A percentile compares a stretch with the other conserved stretches of the same genome.
Evolutionary conservation across 2,797 vertebrate species (phyloP).

Genomic region (Anguilla anguilla): DNA sequence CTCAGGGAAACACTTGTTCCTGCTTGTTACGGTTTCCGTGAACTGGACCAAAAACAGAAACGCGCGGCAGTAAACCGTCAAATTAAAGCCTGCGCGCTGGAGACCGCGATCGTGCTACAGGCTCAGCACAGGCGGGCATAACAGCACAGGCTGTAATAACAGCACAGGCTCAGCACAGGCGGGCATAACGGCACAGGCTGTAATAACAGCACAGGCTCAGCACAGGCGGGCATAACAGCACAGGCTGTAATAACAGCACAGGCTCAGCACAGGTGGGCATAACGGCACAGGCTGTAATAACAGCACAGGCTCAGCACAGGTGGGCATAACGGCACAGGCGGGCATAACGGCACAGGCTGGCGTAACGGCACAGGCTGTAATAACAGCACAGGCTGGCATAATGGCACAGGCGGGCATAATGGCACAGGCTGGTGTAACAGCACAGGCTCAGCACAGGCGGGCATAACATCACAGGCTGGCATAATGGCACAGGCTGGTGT

Average conservation of each 20-base stretch:
- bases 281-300: no score
- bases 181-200: background rate
- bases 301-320: no score
- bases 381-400: background rate
- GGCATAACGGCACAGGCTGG: no score
- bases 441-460: background rate
- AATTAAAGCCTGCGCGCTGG: background rate
- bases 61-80: background rate
- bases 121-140: background rate
- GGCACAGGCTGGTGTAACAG: background rate
- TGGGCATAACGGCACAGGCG: no score
- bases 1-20: background rate
- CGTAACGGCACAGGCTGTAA: no score
- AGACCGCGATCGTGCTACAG: background rate
- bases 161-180: background rate
- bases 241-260: background rate
- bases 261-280: background rate
- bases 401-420: no score
- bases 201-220: no score
- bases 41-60: background rate
- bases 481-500: no score
- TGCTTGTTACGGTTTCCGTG: background rate
- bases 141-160: background rate
- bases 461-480: background rate
- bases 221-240: background rate